Evolutionary conservation across 2,113 vertebrate species (phyloP), one percentile per base, ranked within the genome.

Genomic region (Mus musculus): DNA sequence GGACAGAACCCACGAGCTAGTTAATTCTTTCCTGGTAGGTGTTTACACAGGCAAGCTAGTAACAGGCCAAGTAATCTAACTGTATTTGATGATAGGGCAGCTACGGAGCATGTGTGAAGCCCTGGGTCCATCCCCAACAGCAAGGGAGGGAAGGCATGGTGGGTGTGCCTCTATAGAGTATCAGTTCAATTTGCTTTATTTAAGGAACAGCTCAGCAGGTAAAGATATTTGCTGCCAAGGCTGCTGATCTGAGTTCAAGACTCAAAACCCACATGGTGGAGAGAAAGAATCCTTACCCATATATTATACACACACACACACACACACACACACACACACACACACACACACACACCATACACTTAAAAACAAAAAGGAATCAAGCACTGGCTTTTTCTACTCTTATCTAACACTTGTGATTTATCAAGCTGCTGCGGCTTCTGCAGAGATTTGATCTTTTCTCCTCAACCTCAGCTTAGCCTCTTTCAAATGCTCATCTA

Each of bases 111-210:
- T 28, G 22, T 13, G 12, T 84, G 22, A 65, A 24, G 59, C 13
- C 52, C 81, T 63, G 24, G 59, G n/a, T 46, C 56, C 5, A 19
- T 17, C 24, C 39, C 61, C 61, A 46, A 65, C 82, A 67, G 39
- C 39, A 54, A 22, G 7, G 36, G 86, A 71, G 22, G 67, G 22
- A 30, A 16, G 65, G 61, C 42, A 30, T 19, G 71, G 49, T 88
- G 20, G 4, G 86, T 91, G 81, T 90, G 11, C 42, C 16, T 95
- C 8, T 86, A 63, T n/a, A 92, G 91, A 97, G 93, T 76, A 22
- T 80, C 61, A 73, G 75, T 77, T 92, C 61, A 90, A n/a, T 90
- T 95, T 71, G 28, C 7, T 78, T 94, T 92, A 52, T 82, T 73
- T 84, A 46, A 61, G n/a, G 36, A 61, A 61, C 61, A 6, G n/a